phyloP scores from a whole-genome alignment of 92 coral and sea anemone genomes.

The Virgularia gustaviana region DNA sequence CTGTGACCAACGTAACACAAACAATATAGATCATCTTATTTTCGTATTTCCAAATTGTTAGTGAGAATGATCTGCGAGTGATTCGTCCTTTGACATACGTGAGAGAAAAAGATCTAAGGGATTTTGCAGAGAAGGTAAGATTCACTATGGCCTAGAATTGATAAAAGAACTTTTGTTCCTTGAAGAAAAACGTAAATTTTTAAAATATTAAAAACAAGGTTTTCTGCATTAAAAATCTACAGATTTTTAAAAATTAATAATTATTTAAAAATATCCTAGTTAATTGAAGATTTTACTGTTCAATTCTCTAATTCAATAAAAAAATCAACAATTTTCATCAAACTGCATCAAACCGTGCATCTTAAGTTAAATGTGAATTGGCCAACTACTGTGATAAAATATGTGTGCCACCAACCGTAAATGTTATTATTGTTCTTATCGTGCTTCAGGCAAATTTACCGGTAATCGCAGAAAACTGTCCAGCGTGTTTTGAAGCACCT shows the following conservation, averaged over 20 bases:
- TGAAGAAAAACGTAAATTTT: no score
- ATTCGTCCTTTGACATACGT: conserved; percentile 90
- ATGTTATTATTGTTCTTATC: not conserved
- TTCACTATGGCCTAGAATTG: not conserved
- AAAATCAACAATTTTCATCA: not conserved
- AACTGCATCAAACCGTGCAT: not conserved
- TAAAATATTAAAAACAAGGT: no score
- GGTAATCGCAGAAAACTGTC: conserved; percentile 96
- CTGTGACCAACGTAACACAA: not conserved
- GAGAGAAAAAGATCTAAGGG: conserved; percentile 83
- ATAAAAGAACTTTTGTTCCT: no score
- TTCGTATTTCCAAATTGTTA: no score
- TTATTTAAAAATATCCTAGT: no score
- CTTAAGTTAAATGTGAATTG: not conserved
- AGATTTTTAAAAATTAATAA: no score
- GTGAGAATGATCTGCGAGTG: conserved; percentile 89
- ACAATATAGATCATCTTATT: no score
- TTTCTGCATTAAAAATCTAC: no score
- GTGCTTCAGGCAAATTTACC: conserved; percentile 77
- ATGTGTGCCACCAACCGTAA: no score
- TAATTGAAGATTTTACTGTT: no score
- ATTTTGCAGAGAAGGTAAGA: conserved; percentile 82
- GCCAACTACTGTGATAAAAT: not conserved
- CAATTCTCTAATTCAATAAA: not conserved
- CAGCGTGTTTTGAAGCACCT: conserved; percentile 96